phyloP scores from a whole-genome alignment of 92 coral and sea anemone species.

The Phenganax stokvisi region DNA sequence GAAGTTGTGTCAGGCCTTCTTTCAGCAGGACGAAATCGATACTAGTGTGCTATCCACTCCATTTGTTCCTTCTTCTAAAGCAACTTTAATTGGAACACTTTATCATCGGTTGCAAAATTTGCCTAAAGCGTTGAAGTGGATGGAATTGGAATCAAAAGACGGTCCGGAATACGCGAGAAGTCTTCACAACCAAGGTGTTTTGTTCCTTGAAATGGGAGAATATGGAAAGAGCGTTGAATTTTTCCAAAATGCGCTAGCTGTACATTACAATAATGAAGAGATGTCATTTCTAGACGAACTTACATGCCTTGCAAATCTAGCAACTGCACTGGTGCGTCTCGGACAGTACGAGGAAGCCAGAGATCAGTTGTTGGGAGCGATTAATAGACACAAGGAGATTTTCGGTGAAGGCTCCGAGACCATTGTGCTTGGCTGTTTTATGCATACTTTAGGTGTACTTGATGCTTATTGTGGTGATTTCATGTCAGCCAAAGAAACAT shows the following conservation, averaged over 20 bases:
- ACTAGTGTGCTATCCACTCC: neutral
- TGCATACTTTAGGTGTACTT: neutral
- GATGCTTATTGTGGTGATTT: neutral
- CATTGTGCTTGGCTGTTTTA: neutral
- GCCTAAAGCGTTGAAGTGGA: slow-evolving; percentile 1
- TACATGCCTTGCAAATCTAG: neutral
- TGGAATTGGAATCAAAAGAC: neutral
- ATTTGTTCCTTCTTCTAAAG: neutral
- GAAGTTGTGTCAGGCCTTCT: neutral
- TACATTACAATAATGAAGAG: neutral
- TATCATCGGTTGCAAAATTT: slow-evolving; percentile 4
- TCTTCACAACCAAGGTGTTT: neutral
- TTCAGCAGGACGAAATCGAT: neutral
- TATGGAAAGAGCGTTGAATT: neutral
- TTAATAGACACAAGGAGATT: neutral
- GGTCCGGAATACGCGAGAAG: neutral
- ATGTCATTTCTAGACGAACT: neutral
- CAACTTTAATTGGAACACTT: neutral
- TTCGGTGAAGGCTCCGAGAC: slow-evolving; percentile 3
- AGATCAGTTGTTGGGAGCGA: neutral
- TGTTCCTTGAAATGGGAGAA: neutral
- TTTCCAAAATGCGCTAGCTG: neutral
- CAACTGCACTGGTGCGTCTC: neutral
- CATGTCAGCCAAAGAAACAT: neutral
- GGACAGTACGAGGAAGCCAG: neutral